Percentiles rank a stretch among this genome's conserved stretches.
These are phyloP conservation scores for Drosophila trapezifrons DNA, from an alignment of 1,140 invertebrate species.

Conservation along the genomic window DNA sequence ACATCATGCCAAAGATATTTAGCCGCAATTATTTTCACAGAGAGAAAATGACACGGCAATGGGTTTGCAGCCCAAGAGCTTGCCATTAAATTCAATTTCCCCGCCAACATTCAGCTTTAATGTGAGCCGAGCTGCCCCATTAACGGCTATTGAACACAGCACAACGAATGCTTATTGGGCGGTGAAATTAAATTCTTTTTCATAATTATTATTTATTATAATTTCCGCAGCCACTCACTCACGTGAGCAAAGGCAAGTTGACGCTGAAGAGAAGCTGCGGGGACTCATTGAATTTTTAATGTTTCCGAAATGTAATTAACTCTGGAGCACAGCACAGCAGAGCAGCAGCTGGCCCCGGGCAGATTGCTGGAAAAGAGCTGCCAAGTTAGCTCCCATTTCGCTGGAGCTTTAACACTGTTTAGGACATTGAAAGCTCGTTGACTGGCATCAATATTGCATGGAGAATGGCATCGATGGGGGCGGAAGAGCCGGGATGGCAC, in stretches of 20 bases:
- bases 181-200: conserved; percentile 33
- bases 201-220: conserved; percentile 48
- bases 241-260: conserved; percentile 17
- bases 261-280: conserved; percentile 8
- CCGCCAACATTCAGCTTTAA: conserved; percentile 13
- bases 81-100: conserved; percentile 31
- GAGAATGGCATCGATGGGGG: conserved; percentile 25
- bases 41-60: conserved; percentile 13
- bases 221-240: conserved; percentile 30
- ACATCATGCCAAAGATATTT: neutral
- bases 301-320: conserved; percentile 48
- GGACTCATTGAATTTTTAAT: conserved; percentile 44
- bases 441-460: conserved; percentile 52
- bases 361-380: conserved; percentile 10
- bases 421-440: conserved; percentile 43
- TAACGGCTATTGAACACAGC: neutral
- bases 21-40: conserved; percentile 20
- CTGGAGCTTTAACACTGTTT: conserved; percentile 15
- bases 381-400: conserved; percentile 17
- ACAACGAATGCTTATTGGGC: conserved; percentile 8
- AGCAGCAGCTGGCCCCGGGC: conserved; percentile 16
- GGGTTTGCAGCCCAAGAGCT: conserved; percentile 7
- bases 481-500: conserved; percentile 4
- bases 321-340: conserved; percentile 7
- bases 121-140: conserved; percentile 1